phyloP scores from a whole-genome alignment of 2,797 vertebrate genomes.

The Mycteria americana region DNA sequence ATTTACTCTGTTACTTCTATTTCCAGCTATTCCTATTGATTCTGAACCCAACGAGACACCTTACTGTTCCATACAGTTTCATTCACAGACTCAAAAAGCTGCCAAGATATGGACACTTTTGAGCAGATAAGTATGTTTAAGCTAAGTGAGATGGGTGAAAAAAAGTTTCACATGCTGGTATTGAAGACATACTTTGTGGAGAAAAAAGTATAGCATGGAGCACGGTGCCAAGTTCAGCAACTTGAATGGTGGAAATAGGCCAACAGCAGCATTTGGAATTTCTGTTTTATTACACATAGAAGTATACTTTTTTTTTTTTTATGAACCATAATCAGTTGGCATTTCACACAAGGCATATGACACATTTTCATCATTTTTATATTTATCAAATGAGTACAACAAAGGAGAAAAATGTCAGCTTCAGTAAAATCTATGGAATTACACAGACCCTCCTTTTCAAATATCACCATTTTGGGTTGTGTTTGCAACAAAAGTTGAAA shows the following conservation, averaged over 20 bases:
- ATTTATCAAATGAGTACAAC: not conserved
- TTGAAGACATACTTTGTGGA: not conserved
- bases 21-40: not conserved
- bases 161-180: not conserved
- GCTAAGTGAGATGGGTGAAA: not conserved
- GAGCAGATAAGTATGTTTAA: not conserved
- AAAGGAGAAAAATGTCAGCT: not conserved
- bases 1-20: not conserved
- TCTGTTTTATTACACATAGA: slow-evolving; percentile 24
- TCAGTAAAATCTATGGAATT: not conserved
- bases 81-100: not conserved
- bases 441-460: not conserved
- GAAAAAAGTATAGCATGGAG: not conserved
- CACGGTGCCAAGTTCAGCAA: not conserved
- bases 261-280: slow-evolving; percentile 11
- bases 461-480: not conserved
- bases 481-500: not conserved
- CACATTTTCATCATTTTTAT: not conserved
- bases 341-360: slow-evolving; percentile 15
- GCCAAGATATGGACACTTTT: not conserved
- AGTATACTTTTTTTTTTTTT: not conserved
- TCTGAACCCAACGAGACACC: not conserved
- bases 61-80: not conserved
- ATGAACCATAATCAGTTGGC: not conserved
- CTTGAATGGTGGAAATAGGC: not conserved